Evolutionary conservation across 2,888 invertebrate genomes (phyloP).

Genomic region (Bhutanitis thaidina): DNA sequence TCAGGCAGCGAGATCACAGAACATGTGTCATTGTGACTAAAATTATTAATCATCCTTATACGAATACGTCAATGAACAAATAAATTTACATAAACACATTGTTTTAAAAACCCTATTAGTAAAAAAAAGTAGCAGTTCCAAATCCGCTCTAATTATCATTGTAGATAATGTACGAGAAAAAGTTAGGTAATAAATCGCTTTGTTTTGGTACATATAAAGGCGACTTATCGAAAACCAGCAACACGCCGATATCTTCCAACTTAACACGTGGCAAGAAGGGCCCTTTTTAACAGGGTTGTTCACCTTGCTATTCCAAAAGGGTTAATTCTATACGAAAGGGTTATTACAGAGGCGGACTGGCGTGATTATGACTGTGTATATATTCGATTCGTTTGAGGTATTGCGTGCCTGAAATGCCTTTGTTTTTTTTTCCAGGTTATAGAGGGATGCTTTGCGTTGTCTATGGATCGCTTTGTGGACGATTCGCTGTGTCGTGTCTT

Average conservation of each 20-base stretch:
- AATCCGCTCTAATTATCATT: too few species aligned
- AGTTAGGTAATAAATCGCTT: too few species aligned
- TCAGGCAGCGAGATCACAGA: too few species aligned
- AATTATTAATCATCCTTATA: too few species aligned
- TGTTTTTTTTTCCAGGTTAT: conserved; percentile 54
- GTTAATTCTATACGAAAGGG: conserved; percentile 71
- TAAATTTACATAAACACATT: too few species aligned
- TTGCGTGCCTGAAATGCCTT: conserved; percentile 57
- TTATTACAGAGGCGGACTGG: conserved; percentile 50
- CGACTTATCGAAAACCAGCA: too few species aligned
- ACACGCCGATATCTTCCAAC: conserved; percentile 25
- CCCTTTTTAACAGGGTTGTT: conserved; percentile 72
- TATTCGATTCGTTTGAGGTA: conserved; percentile 42
- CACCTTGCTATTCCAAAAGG: conserved; percentile 72
- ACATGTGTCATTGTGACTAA: too few species aligned
- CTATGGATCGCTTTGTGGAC: conserved; percentile 38
- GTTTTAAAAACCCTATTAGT: too few species aligned
- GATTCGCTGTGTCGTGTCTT: conserved; percentile 28
- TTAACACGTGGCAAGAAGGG: conserved; percentile 44
- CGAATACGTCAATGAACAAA: too few species aligned
- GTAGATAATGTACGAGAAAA: too few species aligned
- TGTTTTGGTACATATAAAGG: too few species aligned
- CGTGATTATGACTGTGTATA: conserved; percentile 54
- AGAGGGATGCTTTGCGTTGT: conserved; percentile 45
- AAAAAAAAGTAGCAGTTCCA: too few species aligned